phyloP scores from a whole-genome alignment of 1,140 invertebrate genomes.

The Galendromus occidentalis region DNA sequence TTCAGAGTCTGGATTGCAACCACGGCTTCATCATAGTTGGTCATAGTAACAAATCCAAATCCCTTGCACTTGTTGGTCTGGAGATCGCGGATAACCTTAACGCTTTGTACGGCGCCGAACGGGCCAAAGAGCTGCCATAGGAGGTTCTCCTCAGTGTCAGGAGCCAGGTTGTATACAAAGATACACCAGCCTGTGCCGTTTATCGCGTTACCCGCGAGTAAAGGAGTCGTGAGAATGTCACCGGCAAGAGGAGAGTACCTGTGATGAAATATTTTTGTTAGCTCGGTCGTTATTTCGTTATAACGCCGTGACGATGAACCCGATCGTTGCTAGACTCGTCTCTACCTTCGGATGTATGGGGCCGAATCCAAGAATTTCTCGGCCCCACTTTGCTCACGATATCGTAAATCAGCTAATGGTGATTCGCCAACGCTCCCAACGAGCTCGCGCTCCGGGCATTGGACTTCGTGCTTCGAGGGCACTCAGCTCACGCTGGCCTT shows the following conservation, averaged over 20 bases:
- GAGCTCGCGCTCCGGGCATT: too few relatives aligned
- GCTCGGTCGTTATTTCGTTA: too few relatives aligned
- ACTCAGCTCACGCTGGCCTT: too few relatives aligned
- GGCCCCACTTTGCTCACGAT: too few relatives aligned
- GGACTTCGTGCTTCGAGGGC: too few relatives aligned
- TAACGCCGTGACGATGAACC: too few relatives aligned
- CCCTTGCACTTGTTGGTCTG: constrained; percentile 99
- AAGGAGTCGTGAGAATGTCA: constrained; percentile 59
- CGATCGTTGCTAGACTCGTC: too few relatives aligned
- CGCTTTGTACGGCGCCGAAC: constrained; percentile 93
- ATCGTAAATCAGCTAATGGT: too few relatives aligned
- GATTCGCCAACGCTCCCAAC: too few relatives aligned
- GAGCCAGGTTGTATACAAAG: constrained; percentile 94
- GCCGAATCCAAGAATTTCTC: too few relatives aligned
- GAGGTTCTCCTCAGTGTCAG: constrained; percentile 93
- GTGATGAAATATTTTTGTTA: constrained; percentile 26
- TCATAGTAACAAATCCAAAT: constrained; percentile 99
- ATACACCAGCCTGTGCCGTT: constrained; percentile 79
- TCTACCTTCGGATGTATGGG: too few relatives aligned
- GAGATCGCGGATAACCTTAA: constrained; percentile 90
- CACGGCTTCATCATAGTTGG: constrained; percentile 93
- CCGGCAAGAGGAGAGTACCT: constrained; percentile 86
- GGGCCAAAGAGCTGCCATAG: constrained; percentile 97
- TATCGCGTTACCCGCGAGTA: constrained; percentile 50
- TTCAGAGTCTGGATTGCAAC: constrained; percentile 93